Conservation (phyloP, 1,140 invertebrate species). For the Heliconius hewitsoni region DNA sequence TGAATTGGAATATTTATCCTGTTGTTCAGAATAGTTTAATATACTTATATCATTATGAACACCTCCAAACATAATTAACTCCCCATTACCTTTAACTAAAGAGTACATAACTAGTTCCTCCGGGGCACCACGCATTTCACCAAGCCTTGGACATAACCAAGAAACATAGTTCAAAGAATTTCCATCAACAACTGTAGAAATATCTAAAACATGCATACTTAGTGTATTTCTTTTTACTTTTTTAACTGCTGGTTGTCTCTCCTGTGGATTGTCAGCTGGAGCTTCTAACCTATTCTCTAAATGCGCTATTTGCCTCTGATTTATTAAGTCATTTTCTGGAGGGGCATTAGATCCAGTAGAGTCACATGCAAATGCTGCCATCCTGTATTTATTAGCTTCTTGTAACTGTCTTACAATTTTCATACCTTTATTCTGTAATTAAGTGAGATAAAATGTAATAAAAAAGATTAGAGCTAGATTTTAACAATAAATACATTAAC, state of each 20-base stretch:
- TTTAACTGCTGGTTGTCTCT: constrained; percentile 69
- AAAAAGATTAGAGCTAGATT: constrained; percentile 24
- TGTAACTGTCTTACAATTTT: constrained; percentile 78
- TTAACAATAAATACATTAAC: constrained; percentile 14
- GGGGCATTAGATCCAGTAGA: constrained; percentile 63
- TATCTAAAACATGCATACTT: constrained; percentile 93
- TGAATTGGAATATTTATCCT: constrained; percentile 87
- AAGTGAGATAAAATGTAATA: constrained; percentile 22
- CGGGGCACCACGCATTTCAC: constrained; percentile 85
- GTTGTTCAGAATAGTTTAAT: constrained; percentile 80
- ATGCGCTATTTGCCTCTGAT: constrained; percentile 75
- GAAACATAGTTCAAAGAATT: constrained; percentile 84
- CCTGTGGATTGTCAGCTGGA: constrained; percentile 54
- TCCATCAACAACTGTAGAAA: constrained; percentile 85
- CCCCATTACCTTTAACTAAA: constrained; percentile 92
- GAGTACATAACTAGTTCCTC: constrained; percentile 95
- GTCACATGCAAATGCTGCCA: constrained; percentile 84
- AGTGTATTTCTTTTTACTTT: constrained; percentile 84
- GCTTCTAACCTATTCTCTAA: constrained; percentile 70
- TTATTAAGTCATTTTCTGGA: constrained; percentile 72
- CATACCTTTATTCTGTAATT: constrained; percentile 76
- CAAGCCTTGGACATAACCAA: constrained; percentile 88
- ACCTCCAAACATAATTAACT: constrained; percentile 97
- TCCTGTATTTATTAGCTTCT: constrained; percentile 81
- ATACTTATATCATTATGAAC: constrained; percentile 88